These are phyloP conservation scores for Mus caroli DNA, from an alignment of 2,797 vertebrate species.

Conservation along the genomic window DNA sequence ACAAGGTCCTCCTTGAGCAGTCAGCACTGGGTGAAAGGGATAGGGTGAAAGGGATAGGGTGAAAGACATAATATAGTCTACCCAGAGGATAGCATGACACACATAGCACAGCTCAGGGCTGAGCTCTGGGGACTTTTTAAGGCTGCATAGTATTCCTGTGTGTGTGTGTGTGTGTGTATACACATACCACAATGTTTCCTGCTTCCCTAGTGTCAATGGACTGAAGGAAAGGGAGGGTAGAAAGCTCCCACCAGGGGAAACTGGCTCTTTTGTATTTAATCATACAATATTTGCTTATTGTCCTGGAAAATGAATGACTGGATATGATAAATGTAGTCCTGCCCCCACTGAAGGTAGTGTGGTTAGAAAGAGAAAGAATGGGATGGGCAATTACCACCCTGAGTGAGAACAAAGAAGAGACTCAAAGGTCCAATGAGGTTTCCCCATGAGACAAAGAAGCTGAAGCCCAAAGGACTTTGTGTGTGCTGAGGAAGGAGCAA, in stretches of 20 bases:
- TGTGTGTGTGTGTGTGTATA: neutral
- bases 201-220: neutral
- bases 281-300: neutral
- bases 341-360: neutral
- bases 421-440: neutral
- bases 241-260: neutral
- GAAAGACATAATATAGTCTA: neutral
- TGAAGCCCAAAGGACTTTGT: no score
- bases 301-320: neutral
- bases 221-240: neutral
- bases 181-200: neutral
- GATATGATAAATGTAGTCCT: neutral
- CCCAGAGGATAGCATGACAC: neutral
- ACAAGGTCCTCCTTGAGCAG: neutral
- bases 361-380: conserved; percentile 33
- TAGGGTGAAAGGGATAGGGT: rapidly evolving
- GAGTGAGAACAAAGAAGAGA: neutral
- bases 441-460: neutral
- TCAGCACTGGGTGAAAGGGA: neutral
- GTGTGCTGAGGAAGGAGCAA: neutral
- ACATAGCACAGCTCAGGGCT: neutral
- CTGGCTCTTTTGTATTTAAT: neutral
- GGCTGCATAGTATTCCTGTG: neutral
- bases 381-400: neutral
- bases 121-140: neutral